Evolutionary conservation across 2,888 invertebrate genomes (phyloP).

Genomic region (Chrysina gloriosa): DNA sequence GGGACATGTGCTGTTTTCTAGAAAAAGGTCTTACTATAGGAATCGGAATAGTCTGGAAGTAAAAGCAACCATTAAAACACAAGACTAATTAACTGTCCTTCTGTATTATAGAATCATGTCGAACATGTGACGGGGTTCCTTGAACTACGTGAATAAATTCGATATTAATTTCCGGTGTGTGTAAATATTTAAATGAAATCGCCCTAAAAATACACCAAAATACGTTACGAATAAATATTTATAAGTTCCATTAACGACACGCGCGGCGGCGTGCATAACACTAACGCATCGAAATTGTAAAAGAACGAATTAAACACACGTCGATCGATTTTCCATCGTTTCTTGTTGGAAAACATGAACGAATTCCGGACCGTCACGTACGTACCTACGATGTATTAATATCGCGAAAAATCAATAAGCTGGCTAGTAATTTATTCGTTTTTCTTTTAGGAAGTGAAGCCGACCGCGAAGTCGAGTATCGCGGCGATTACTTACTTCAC

Average conservation of each 20-base stretch:
- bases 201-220: slow-evolving; percentile 7
- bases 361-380: not conserved
- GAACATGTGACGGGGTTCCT: too few relatives aligned
- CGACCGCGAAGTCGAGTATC: too few relatives aligned
- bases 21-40: too few relatives aligned
- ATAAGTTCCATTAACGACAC: slow-evolving; percentile 3
- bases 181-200: slow-evolving; percentile 27
- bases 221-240: slow-evolving; percentile 6
- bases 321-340: not conserved
- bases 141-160: slow-evolving; percentile 3
- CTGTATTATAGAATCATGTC: too few relatives aligned
- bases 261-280: not conserved
- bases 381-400: too few relatives aligned
- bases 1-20: too few relatives aligned
- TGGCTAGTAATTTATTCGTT: not conserved
- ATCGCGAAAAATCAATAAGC: too few relatives aligned
- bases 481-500: too few relatives aligned
- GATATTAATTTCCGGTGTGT: slow-evolving; percentile 19
- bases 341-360: not conserved
- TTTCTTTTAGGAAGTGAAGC: not conserved
- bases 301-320: not conserved
- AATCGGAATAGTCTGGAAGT: too few relatives aligned
- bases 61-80: too few relatives aligned
- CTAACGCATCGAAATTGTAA: not conserved
- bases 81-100: too few relatives aligned